Evolutionary conservation across 2,113 vertebrate genomes (phyloP), one percentile per base, ranked within the genome.

Genomic region (Emberiza fucata): DNA sequence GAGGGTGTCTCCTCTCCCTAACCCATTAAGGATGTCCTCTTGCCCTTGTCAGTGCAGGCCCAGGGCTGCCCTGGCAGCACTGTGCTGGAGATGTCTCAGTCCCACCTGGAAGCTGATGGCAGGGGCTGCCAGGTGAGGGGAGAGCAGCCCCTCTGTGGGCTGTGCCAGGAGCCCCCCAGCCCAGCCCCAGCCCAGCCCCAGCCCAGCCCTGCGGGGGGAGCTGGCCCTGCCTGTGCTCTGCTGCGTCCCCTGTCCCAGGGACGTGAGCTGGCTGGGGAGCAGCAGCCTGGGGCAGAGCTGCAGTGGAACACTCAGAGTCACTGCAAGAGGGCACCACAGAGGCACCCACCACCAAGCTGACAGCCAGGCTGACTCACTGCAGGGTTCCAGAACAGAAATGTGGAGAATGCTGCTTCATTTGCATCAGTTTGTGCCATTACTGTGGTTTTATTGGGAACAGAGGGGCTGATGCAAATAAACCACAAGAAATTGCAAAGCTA

Each of bases 141-240:
- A 95, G 28, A 91, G 65, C 12, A 4, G 83, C 61, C 79, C 73
- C 86, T 79, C 76, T 57, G 65, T 37, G 61, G 47, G 69, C 48
- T 47, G 78, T 45, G 57, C 10, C 69, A 65, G 57, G 44, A 87
- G 48, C 25, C 66, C 37, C n/a, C n/a, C n/a, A n/a, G n/a, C n/a
- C n/a, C n/a, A n/a, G n/a, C n/a, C n/a, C 11, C 6, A 50, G 78
- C 50, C 80, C 70, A 81, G 35, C 69, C 86, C n/a, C 86, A 77
- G 81, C 81, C 87, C 90, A 82, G 78, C 57, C 14, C 45, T 91
- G 76, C 81, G 79, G 54, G 53, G 70, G 29, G 66, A 76, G 48
- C 56, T 93, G 93, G 92, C 59, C 96, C 94, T 93, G 56, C 57
- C 75, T 75, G 79, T 83, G 85, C 90, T 82, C 75, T 93, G 92